Percentiles rank a stretch among this genome's conserved stretches.
Evolutionary conservation across 2,888 invertebrate genomes (phyloP).

Genomic region (Eristalis pertinax): DNA sequence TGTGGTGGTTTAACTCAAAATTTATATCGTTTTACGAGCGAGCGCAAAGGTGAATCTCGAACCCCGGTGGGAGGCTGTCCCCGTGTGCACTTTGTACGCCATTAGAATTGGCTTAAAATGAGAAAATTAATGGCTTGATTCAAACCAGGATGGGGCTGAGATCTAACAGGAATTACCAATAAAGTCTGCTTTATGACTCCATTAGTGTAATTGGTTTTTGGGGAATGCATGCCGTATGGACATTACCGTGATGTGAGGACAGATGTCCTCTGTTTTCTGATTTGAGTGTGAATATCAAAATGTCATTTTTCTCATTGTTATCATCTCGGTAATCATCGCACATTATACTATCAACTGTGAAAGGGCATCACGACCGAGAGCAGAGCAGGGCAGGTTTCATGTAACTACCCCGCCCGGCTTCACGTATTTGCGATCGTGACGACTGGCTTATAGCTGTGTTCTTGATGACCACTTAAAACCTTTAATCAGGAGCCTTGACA

Average conservation of each 20-base stretch:
- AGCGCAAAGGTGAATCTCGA: conserved; percentile 14
- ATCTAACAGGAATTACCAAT: not conserved
- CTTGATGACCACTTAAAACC: no score
- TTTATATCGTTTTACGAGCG: conserved; percentile 36
- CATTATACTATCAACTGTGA: not conserved
- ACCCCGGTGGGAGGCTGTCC: not conserved
- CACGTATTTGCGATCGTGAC: no score
- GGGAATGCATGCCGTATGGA: not conserved
- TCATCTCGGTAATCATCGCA: no score
- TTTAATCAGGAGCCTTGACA: no score
- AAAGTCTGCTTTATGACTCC: not conserved
- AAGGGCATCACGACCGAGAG: not conserved
- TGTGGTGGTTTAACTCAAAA: conserved; percentile 10
- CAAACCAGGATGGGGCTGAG: not conserved
- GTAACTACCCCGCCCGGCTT: no score
- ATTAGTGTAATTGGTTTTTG: conserved; percentile 1
- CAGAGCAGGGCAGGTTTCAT: no score
- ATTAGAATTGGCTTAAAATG: conserved; percentile 16
- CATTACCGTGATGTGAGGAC: not conserved
- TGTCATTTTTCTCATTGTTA: no score
- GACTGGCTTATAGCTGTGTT: no score
- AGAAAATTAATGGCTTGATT: conserved; percentile 5
- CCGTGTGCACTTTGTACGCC: conserved; percentile 8
- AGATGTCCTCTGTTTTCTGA: not conserved
- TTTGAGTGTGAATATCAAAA: not conserved